A percentile compares a stretch with the other conserved stretches of the same genome.
Conservation (phyloP, 2,113 vertebrate species). For the Naja naja region DNA sequence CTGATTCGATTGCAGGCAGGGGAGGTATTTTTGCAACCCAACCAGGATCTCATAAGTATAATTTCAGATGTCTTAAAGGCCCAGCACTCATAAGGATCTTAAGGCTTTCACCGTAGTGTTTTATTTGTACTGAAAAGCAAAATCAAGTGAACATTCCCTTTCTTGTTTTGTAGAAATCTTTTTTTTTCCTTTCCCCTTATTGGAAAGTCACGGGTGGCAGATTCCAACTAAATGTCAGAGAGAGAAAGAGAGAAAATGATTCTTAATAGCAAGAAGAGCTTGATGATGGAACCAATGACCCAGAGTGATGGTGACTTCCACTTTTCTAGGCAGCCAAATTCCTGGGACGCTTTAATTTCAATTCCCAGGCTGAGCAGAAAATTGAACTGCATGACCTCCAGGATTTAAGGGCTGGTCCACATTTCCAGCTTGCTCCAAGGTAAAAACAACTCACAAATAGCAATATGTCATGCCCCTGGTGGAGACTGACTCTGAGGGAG, state of each 20-base stretch:
- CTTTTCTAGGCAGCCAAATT: background rate
- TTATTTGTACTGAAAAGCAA: background rate
- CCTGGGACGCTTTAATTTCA: background rate
- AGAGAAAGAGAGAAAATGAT: background rate
- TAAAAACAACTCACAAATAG: too few species aligned
- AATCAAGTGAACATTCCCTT: background rate
- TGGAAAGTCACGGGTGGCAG: background rate
- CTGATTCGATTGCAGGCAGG: background rate
- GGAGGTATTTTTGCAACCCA: background rate
- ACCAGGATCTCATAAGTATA: background rate
- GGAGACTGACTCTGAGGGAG: too few species aligned
- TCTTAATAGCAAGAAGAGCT: background rate
- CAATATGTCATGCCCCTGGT: too few species aligned
- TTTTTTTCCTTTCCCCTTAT: background rate
- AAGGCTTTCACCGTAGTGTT: background rate
- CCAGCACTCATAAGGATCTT: background rate
- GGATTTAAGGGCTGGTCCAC: background rate
- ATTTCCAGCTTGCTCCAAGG: background rate
- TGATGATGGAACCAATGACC: background rate
- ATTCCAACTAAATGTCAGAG: background rate
- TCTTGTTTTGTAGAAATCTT: background rate
- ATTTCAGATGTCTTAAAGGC: background rate
- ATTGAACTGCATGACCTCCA: background rate
- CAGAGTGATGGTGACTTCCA: background rate
- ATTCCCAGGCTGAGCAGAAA: background rate